phyloP scores from a whole-genome alignment of 2,797 vertebrate genomes.

The Enteromius trimaculatus region DNA sequence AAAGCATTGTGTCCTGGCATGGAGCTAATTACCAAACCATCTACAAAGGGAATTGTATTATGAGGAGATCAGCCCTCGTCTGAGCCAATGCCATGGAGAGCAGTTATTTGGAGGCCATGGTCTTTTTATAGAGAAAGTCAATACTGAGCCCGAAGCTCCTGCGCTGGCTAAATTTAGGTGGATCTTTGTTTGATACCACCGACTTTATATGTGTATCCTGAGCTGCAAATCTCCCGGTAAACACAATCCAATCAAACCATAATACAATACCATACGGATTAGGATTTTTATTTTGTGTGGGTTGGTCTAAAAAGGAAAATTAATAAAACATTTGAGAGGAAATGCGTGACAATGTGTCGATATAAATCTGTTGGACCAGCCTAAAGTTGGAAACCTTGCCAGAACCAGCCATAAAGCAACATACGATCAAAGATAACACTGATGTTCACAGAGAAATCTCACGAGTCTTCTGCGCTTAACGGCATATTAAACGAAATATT shows the following conservation, averaged over 20 bases:
- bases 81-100: slow-evolving; percentile 28
- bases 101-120: slow-evolving; percentile 46
- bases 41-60: slow-evolving; percentile 28
- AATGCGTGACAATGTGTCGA: slow-evolving; percentile 11
- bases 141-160: slow-evolving; percentile 50
- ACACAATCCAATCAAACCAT: slow-evolving; percentile 44
- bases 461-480: not conserved
- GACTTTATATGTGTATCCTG: slow-evolving; percentile 23
- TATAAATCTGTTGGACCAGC: slow-evolving; percentile 12
- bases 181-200: slow-evolving; percentile 50
- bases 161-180: slow-evolving; percentile 53
- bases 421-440: not conserved
- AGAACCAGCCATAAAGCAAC: not conserved
- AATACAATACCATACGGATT: slow-evolving; percentile 24
- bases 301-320: slow-evolving; percentile 8
- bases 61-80: slow-evolving; percentile 48
- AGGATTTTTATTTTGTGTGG: not conserved
- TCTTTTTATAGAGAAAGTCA: slow-evolving; percentile 62
- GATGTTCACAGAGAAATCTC: not conserved
- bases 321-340: slow-evolving; percentile 15
- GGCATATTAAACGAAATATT: not conserved
- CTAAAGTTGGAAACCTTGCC: not conserved
- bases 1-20: slow-evolving; percentile 11
- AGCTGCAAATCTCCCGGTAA: slow-evolving; percentile 35
- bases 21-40: slow-evolving; percentile 32